Evolutionary conservation across 92 coral and sea anemone species (phyloP).

Genomic region (Phenganax marumi): DNA sequence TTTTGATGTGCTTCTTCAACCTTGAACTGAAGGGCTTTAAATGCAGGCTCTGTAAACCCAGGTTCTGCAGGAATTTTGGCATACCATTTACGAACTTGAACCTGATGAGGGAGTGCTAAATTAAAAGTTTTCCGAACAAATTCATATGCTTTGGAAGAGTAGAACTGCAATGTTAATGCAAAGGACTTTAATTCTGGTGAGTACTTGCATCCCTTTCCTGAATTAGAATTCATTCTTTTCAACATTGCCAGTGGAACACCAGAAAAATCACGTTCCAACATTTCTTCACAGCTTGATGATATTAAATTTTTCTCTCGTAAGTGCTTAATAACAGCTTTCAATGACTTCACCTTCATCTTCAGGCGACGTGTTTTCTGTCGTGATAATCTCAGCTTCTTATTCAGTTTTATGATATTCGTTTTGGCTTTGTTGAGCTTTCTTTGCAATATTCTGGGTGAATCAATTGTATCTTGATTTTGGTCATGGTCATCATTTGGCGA

Average conservation of each 20-base stretch:
- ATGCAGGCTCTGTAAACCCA: slow-evolving; percentile 19
- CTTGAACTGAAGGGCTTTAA: neutral
- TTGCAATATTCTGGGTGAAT: neutral
- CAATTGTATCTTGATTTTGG: no score
- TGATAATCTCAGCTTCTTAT: neutral
- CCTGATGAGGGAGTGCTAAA: slow-evolving; percentile 23
- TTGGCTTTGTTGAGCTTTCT: neutral
- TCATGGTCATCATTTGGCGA: slow-evolving; percentile 5
- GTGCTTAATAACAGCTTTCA: slow-evolving; percentile 4
- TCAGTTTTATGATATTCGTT: neutral
- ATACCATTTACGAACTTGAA: slow-evolving; percentile 13
- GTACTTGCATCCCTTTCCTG: slow-evolving; percentile 4
- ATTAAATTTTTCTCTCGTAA: slow-evolving; percentile 3
- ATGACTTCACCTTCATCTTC: neutral
- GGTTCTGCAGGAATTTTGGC: slow-evolving; percentile 16
- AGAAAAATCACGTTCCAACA: neutral
- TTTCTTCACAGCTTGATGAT: neutral
- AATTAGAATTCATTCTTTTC: slow-evolving; percentile 12
- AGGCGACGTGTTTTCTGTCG: neutral
- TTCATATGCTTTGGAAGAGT: slow-evolving; percentile 26
- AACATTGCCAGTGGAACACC: slow-evolving; percentile 19
- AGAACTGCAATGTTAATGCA: slow-evolving; percentile 22
- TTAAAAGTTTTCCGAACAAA: slow-evolving; percentile 23
- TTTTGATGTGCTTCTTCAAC: slow-evolving; percentile 2
- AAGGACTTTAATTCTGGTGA: slow-evolving; percentile 12